Evolutionary conservation across 2,888 invertebrate genomes (phyloP).

Genomic region (Philhelius pedissequus): DNA sequence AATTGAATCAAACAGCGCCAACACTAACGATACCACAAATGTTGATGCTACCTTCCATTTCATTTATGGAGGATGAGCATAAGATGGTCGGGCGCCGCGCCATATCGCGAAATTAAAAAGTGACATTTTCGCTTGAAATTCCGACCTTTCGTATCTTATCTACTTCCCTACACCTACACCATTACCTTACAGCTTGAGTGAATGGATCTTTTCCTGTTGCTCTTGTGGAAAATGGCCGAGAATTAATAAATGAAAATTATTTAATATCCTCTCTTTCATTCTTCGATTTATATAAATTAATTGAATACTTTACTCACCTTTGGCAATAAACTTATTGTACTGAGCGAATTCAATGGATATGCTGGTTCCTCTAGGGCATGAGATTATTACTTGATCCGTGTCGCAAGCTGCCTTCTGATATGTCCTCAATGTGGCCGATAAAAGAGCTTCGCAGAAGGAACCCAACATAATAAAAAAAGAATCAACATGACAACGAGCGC

Average conservation of each 20-base stretch:
- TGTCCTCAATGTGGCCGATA: constrained; percentile 93
- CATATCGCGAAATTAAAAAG: background rate
- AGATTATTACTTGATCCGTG: constrained; percentile 90
- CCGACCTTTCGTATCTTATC: background rate
- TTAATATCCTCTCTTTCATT: background rate
- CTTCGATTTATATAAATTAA: background rate
- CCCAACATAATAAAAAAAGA: background rate
- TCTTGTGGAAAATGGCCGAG: background rate
- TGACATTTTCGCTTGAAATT: background rate
- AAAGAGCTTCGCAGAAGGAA: constrained; percentile 84
- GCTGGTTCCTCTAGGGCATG: constrained; percentile 95
- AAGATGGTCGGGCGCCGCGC: too few relatives aligned
- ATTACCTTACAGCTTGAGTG: background rate
- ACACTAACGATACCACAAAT: too few relatives aligned
- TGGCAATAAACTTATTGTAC: constrained; percentile 80
- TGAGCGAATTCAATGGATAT: constrained; percentile 94
- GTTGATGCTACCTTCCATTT: too few relatives aligned
- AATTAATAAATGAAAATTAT: constrained; percentile 21
- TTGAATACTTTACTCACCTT: constrained; percentile 75
- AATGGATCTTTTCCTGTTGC: background rate
- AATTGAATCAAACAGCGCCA: too few relatives aligned
- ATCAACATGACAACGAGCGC: background rate
- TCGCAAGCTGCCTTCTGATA: constrained; percentile 96
- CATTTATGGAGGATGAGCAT: too few relatives aligned
- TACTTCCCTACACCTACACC: background rate